phyloP scores from a whole-genome alignment of 2,113 vertebrate species.

The Bufo gargarizans region DNA sequence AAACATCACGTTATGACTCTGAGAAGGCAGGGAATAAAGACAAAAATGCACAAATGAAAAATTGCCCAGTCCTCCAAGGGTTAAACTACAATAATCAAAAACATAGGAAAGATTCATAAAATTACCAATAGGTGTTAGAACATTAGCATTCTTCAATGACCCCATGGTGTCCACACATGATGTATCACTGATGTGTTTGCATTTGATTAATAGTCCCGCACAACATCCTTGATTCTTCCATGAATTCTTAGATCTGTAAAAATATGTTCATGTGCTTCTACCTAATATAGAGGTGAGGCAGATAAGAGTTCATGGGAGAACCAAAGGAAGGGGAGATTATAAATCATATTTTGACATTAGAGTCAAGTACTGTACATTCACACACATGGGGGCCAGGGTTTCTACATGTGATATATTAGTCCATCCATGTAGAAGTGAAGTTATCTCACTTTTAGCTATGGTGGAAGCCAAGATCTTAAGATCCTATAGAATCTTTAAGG shows the following conservation, averaged over 20 bases:
- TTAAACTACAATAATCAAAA: background rate
- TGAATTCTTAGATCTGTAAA: background rate
- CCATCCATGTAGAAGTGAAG: background rate
- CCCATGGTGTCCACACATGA: background rate
- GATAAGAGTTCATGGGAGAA: background rate
- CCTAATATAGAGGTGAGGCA: background rate
- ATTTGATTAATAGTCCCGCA: constrained; percentile 6
- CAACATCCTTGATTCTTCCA: background rate
- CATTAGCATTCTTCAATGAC: background rate
- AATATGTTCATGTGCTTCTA: background rate
- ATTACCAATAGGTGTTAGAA: background rate
- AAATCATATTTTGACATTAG: background rate
- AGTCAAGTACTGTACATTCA: background rate
- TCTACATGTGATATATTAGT: background rate
- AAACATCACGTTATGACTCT: too few relatives aligned
- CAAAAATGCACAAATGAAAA: too few relatives aligned
- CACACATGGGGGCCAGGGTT: background rate
- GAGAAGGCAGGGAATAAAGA: too few relatives aligned
- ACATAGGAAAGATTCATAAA: background rate
- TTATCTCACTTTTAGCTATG: background rate
- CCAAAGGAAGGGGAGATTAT: background rate
- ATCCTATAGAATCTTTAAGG: background rate
- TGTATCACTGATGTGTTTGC: background rate
- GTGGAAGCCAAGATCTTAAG: background rate
- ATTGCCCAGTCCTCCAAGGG: too few relatives aligned